Conservation (phyloP, 2,113 vertebrate genomes). For the Stigmatopora nigra region DNA sequence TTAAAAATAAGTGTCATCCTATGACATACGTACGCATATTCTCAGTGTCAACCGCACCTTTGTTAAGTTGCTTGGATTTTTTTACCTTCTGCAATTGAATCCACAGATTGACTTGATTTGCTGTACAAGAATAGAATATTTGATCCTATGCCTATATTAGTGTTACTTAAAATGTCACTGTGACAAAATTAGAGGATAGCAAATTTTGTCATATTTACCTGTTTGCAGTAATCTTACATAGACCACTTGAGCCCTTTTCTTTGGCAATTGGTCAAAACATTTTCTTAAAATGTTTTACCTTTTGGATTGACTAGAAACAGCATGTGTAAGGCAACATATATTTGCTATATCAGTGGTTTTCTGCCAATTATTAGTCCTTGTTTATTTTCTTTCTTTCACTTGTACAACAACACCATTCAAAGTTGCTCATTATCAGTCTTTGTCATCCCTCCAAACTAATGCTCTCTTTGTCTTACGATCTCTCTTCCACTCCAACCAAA, state of each 20-base stretch:
- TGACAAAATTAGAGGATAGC: background rate
- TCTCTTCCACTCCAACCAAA: slow-evolving; percentile 52
- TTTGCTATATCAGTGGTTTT: slow-evolving; percentile 13
- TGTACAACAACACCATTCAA: slow-evolving; percentile 19
- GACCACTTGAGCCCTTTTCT: background rate
- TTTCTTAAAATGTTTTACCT: background rate
- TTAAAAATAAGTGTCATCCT: background rate
- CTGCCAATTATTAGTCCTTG: slow-evolving; percentile 11
- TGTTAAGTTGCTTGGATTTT: background rate
- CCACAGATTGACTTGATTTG: background rate
- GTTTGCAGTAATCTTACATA: background rate
- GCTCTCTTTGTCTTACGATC: slow-evolving; percentile 27
- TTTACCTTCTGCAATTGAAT: background rate
- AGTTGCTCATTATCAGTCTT: slow-evolving; percentile 34
- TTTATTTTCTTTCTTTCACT: slow-evolving; percentile 29
- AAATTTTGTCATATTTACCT: background rate
- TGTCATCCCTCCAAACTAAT: slow-evolving; percentile 42
- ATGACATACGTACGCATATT: background rate
- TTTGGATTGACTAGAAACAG: background rate
- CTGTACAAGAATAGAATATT: background rate
- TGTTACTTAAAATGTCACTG: background rate
- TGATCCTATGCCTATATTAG: background rate
- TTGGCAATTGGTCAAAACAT: slow-evolving; percentile 10
- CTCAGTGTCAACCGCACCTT: background rate
- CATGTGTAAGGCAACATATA: slow-evolving; percentile 7